These are phyloP conservation scores for Eumaeus atala DNA, from an alignment of 1,140 invertebrate genomes.

Conservation along the genomic window DNA sequence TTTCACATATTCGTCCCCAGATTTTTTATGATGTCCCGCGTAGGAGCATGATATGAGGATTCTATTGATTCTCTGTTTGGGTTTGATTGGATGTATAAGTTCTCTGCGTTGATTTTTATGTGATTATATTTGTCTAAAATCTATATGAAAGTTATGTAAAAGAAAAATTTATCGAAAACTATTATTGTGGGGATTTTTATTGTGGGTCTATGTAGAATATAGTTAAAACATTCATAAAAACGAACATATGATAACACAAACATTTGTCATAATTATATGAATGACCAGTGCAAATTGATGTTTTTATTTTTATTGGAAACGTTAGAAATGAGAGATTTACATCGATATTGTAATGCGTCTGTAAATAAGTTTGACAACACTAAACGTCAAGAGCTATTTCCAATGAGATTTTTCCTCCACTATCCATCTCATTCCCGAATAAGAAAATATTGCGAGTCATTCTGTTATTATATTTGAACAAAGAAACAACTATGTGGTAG, in stretches of 20 bases:
- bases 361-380: constrained; percentile 21
- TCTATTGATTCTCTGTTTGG: constrained; percentile 43
- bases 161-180: too few relatives aligned
- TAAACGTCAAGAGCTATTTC: constrained; percentile 42
- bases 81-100: constrained; percentile 61
- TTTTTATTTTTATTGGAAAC: too few relatives aligned
- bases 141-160: background rate
- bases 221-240: too few relatives aligned
- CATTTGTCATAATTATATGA: too few relatives aligned
- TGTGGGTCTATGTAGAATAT: too few relatives aligned
- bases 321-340: too few relatives aligned
- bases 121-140: background rate
- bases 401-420: constrained; percentile 51
- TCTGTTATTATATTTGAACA: constrained; percentile 64
- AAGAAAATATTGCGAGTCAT: constrained; percentile 53
- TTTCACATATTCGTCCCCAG: constrained; percentile 39
- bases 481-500: constrained; percentile 42
- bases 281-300: too few relatives aligned
- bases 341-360: too few relatives aligned
- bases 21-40: constrained; percentile 48
- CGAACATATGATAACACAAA: too few relatives aligned
- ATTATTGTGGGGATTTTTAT: too few relatives aligned
- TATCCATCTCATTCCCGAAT: constrained; percentile 49
- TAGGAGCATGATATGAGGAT: constrained; percentile 45
- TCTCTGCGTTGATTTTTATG: constrained; percentile 39